These are phyloP conservation scores for Remorina albescens DNA, from an alignment of 2,797 vertebrate genomes.

Conservation along the genomic window DNA sequence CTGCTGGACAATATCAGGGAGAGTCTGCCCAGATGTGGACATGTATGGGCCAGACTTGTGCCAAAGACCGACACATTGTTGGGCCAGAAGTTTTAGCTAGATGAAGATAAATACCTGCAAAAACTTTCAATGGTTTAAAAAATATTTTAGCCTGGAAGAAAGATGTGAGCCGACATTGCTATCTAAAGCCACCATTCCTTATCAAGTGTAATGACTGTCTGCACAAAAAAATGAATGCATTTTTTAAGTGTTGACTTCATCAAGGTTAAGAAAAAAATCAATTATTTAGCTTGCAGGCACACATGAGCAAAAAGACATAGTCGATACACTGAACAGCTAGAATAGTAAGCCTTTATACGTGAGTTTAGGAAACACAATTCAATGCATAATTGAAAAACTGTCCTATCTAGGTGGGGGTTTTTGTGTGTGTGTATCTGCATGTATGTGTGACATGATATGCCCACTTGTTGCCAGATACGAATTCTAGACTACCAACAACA, in stretches of 20 bases:
- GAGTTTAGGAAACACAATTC: slow-evolving; percentile 19
- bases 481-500: slow-evolving; percentile 42
- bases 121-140: not conserved
- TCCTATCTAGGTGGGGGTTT: slow-evolving; percentile 22
- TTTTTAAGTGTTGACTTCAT: slow-evolving; percentile 1
- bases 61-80: too few species aligned
- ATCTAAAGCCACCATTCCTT: not conserved
- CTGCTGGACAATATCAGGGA: too few species aligned
- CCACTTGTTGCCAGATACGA: slow-evolving; percentile 37
- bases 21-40: too few species aligned
- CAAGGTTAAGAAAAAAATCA: slow-evolving; percentile 2
- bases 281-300: slow-evolving; percentile 33
- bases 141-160: not conserved
- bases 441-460: slow-evolving; percentile 44
- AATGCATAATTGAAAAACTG: slow-evolving; percentile 24
- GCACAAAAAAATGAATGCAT: not conserved
- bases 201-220: not conserved
- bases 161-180: not conserved
- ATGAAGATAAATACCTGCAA: not conserved
- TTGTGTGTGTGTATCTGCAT: too few species aligned
- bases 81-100: too few species aligned
- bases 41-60: too few species aligned
- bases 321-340: slow-evolving; percentile 1
- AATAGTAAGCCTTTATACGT: slow-evolving; percentile 25
- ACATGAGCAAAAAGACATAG: slow-evolving; percentile 12